These are phyloP conservation scores for Lates japonicus DNA, from an alignment of 2,797 vertebrate genomes.

Conservation along the genomic window DNA sequence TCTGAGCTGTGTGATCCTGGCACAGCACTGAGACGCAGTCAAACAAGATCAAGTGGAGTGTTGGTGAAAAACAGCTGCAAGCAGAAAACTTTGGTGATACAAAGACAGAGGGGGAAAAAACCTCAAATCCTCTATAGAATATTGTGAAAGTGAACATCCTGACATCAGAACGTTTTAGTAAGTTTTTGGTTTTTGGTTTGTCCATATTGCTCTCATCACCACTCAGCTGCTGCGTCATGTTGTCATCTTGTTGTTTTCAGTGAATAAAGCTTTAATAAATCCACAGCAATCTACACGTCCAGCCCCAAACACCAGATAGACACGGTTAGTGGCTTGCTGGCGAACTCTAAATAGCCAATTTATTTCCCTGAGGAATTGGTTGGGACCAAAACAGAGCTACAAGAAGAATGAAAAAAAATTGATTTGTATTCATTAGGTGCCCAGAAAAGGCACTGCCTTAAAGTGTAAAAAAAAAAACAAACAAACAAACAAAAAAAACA, in stretches of 20 bases:
- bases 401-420: background rate
- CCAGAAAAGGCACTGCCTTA: too few relatives aligned
- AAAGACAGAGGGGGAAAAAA: background rate
- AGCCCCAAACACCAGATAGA: too few relatives aligned
- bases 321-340: background rate
- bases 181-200: background rate
- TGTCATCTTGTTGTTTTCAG: too few relatives aligned
- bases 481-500: too few relatives aligned
- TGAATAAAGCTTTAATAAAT: too few relatives aligned
- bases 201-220: too few relatives aligned
- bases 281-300: too few relatives aligned
- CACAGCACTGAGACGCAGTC: background rate
- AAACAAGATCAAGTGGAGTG: background rate
- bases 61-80: background rate
- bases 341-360: background rate
- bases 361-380: background rate
- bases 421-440: background rate
- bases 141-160: background rate
- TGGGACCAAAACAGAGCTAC: background rate
- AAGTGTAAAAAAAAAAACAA: too few relatives aligned
- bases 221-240: too few relatives aligned
- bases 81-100: background rate
- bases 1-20: constrained; percentile 10
- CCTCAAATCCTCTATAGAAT: background rate
- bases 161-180: background rate